Percentiles rank a stretch among this genome's conserved stretches.
Conservation (phyloP, 1,140 invertebrate genomes). For the Helicoverpa armigera region DNA sequence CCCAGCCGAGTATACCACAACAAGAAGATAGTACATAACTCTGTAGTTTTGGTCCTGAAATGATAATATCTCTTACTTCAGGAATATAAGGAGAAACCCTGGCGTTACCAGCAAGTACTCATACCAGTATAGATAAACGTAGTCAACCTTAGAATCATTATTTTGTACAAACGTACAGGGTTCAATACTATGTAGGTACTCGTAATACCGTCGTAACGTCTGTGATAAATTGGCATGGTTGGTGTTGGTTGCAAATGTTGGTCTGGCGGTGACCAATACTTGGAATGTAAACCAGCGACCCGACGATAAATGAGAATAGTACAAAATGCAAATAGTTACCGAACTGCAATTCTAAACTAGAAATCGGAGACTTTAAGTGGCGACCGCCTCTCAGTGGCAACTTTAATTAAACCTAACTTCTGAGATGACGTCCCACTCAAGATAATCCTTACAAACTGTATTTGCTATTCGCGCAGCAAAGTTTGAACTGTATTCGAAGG, state of each 20-base stretch:
- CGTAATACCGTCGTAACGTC: too few species aligned
- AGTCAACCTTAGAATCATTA: too few species aligned
- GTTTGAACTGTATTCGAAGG: constrained; percentile 17
- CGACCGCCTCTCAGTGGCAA: constrained; percentile 66
- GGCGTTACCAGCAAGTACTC: too few species aligned
- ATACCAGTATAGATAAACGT: too few species aligned
- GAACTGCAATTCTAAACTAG: constrained; percentile 71
- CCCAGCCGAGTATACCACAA: too few species aligned
- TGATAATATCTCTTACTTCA: too few species aligned
- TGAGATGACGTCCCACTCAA: constrained; percentile 74
- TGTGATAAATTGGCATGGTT: too few species aligned
- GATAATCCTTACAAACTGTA: constrained; percentile 65
- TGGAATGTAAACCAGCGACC: constrained; percentile 36
- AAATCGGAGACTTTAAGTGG: constrained; percentile 70
- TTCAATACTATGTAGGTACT: too few species aligned
- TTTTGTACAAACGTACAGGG: too few species aligned
- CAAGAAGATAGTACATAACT: too few species aligned
- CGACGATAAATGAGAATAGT: constrained; percentile 59
- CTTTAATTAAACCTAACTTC: constrained; percentile 82
- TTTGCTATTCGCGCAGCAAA: constrained; percentile 15
- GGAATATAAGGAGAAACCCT: too few species aligned
- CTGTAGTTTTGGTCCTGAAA: too few species aligned
- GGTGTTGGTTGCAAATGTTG: not conserved
- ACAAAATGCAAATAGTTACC: constrained; percentile 78
- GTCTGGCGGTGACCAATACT: constrained; percentile 5